Conservation (phyloP, 1,140 invertebrate genomes). For the Ericerus pela region DNA sequence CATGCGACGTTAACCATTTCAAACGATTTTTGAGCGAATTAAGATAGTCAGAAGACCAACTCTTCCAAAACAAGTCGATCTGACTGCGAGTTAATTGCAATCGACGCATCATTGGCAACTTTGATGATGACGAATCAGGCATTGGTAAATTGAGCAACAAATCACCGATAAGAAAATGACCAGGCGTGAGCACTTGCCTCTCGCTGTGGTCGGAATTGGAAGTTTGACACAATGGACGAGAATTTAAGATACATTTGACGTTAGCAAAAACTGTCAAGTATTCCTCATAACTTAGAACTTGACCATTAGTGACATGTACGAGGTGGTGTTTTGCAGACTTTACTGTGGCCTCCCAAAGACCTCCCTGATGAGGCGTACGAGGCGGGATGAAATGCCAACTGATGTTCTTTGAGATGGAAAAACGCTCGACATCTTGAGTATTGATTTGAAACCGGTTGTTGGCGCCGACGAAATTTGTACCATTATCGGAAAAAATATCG, state of each 20-base stretch:
- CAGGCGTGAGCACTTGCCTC: slow-evolving; percentile 24
- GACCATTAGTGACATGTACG: slow-evolving; percentile 13
- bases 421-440: background rate
- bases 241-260: slow-evolving; percentile 27
- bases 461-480: slow-evolving; percentile 17
- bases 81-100: slow-evolving; percentile 20
- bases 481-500: slow-evolving; percentile 28
- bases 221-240: slow-evolving; percentile 21
- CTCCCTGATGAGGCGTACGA: slow-evolving; percentile 11
- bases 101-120: slow-evolving; percentile 17
- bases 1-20: slow-evolving; percentile 21
- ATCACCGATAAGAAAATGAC: slow-evolving; percentile 23
- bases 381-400: slow-evolving; percentile 4
- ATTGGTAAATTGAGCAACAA: slow-evolving; percentile 13
- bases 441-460: background rate
- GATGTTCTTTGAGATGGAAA: background rate
- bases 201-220: too few species aligned
- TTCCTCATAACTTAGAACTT: slow-evolving; percentile 26
- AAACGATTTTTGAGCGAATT: too few species aligned
- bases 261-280: slow-evolving; percentile 23
- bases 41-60: slow-evolving; percentile 26
- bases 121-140: slow-evolving; percentile 2
- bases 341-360: slow-evolving; percentile 25
- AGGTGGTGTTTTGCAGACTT: slow-evolving; percentile 22
- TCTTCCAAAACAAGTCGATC: slow-evolving; percentile 22